Conservation (phyloP, 2,797 vertebrate species). For the Orientallactaga sibirica region DNA sequence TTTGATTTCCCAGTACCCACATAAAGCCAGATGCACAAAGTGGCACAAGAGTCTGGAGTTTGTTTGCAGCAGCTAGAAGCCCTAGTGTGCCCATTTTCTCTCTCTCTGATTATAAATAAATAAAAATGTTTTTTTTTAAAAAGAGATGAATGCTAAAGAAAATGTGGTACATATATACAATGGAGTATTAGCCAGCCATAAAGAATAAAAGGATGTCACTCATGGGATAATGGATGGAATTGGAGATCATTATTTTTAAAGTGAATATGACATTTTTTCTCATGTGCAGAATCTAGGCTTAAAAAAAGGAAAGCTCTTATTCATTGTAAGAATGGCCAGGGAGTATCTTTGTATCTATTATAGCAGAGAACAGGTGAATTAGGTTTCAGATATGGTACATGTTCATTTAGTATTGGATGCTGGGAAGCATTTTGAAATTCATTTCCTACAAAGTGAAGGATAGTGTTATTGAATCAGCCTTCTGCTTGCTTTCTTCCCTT, state of each 20-base stretch:
- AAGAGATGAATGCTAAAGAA: neutral
- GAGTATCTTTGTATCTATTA: neutral
- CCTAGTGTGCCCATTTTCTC: too few relatives aligned
- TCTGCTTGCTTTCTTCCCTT: neutral
- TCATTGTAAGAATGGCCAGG: neutral
- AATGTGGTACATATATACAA: too few relatives aligned
- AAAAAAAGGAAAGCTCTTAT: neutral
- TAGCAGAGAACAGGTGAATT: neutral
- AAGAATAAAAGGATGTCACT: neutral
- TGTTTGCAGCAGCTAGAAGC: too few relatives aligned
- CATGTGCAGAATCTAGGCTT: neutral
- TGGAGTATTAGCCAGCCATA: neutral
- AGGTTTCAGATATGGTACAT: conserved; percentile 10
- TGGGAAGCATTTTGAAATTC: conserved; percentile 25
- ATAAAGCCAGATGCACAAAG: too few relatives aligned
- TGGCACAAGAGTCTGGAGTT: too few relatives aligned
- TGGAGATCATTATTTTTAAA: neutral
- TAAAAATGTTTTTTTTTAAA: too few relatives aligned
- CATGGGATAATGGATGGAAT: neutral
- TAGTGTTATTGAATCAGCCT: neutral
- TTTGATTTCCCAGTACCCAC: too few relatives aligned
- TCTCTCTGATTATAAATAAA: too few relatives aligned
- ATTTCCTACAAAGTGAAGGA: neutral
- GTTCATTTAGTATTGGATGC: neutral
- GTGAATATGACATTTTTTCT: neutral